Evolutionary conservation across 2,888 invertebrate genomes (phyloP), one percentile per base, ranked within the genome.

Genomic region (Lepidonotus clava): DNA sequence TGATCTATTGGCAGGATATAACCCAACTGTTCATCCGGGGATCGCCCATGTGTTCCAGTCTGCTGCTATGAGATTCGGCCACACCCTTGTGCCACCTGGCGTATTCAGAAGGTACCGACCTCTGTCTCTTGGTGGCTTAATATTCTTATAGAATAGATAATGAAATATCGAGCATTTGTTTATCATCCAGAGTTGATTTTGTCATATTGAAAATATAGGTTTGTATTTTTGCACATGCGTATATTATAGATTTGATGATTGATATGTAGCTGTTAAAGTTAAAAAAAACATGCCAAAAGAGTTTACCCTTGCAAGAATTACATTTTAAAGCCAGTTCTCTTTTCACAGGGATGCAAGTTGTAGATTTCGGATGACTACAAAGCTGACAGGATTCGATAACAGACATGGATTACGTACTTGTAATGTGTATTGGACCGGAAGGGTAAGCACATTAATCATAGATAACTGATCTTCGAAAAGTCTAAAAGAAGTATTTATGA

Each of bases 391-490:
- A 0, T 61, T 85, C 32, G 51, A 32, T 18, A 87, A 84, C 4
- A 40, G 87, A n/a, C 24, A 61, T 8, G 89, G 80, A 2, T 84
- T 89, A 0, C 40, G 89, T 14, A 88, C 88, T 0, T 99, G 99
- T 92, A 97, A 98, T 85, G 98, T 98, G 4, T 99, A 98, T 98
- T 99, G 99, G 98, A 98, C 98, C 94, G 98, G 98, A 8, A 98
- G 98, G 94, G 80, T 80, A 46, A 71, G 38, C 38, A 46, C 18
- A 46, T 46, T 11, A 46, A n/a, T n/a, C n/a, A n/a, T n/a, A n/a
- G n/a, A n/a, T n/a, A n/a, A n/a, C n/a, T n/a, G n/a, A n/a, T n/a
- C n/a, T n/a, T n/a, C n/a, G n/a, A n/a, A n/a, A n/a, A n/a, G n/a
- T n/a, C n/a, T n/a, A n/a, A n/a, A n/a, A n/a, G n/a, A n/a, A n/a